A percentile compares a stretch with the other conserved stretches of the same genome.
phyloP scores from a whole-genome alignment of 1,140 invertebrate species.

The Trialeurodes vaporariorum region DNA sequence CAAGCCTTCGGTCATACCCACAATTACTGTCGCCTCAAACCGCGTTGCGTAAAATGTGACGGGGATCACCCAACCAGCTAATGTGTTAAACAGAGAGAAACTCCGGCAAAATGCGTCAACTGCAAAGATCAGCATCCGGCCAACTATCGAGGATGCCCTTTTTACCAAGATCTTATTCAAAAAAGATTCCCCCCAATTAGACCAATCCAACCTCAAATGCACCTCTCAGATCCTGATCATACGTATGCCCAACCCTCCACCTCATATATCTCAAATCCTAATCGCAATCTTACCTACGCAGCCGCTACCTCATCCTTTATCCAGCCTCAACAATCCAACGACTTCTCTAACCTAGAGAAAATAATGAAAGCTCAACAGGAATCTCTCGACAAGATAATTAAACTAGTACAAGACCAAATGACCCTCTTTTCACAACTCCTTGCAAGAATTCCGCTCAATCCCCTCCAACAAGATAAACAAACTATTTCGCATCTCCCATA shows the following conservation, averaged over 20 bases:
- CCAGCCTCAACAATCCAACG: neutral
- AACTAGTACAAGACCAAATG: neutral
- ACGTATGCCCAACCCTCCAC: no score
- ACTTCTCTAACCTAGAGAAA: neutral
- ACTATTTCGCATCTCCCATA: neutral
- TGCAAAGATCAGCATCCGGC: constrained; percentile 31
- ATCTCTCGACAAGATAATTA: neutral
- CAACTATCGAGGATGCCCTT: constrained; percentile 29
- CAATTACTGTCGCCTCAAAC: neutral
- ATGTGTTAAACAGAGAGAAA: constrained; percentile 30
- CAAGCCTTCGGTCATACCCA: neutral
- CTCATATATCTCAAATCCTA: no score
- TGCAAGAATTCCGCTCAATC: neutral
- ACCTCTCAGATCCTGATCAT: no score
- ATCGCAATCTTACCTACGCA: neutral
- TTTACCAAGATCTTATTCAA: neutral
- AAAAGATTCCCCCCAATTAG: neutral
- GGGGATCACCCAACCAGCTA: constrained; percentile 27
- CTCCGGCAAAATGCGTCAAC: constrained; percentile 28
- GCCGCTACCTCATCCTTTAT: neutral
- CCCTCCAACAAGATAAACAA: neutral
- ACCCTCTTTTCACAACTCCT: neutral
- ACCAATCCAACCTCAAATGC: no score
- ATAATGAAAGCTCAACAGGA: no score
- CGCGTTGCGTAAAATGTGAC: constrained; percentile 32